Conservation (phyloP, 37 sponge, comb jelly and placozoan genomes). For the Dysidea cf. avara region DNA sequence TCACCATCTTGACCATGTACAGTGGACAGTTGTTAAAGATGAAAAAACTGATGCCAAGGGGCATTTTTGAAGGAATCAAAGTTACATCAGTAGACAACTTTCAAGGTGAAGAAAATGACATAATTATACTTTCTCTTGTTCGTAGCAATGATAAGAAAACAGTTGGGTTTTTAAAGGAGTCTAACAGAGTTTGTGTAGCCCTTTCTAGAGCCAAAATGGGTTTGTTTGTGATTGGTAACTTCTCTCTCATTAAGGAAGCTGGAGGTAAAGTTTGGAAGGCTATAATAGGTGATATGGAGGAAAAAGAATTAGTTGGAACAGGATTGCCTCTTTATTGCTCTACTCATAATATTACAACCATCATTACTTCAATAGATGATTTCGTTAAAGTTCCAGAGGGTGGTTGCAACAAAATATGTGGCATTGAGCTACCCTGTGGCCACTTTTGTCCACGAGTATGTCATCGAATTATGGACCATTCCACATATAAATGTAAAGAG, state of each 20-base stretch:
- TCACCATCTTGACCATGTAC: too few species aligned
- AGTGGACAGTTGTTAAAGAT: too few species aligned
- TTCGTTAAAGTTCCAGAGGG: slow-evolving; percentile 81
- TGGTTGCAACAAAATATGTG: slow-evolving; percentile 69
- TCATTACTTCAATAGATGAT: slow-evolving; percentile 17
- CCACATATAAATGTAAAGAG: slow-evolving; percentile 39
- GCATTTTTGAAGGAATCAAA: slow-evolving; percentile 62
- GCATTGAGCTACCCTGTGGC: slow-evolving; percentile 61
- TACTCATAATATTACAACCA: slow-evolving; percentile 70
- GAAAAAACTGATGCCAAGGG: slow-evolving; percentile 39
- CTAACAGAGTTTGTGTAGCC: slow-evolving; percentile 88
- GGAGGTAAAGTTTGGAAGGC: slow-evolving; percentile 63
- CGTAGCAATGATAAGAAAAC: slow-evolving; percentile 67
- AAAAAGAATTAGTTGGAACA: slow-evolving; percentile 33
- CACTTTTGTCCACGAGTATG: slow-evolving; percentile 69
- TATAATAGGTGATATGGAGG: slow-evolving; percentile 50
- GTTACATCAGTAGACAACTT: slow-evolving; percentile 89
- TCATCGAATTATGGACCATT: slow-evolving; percentile 73
- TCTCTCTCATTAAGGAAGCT: slow-evolving; percentile 40
- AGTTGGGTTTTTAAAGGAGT: slow-evolving; percentile 77
- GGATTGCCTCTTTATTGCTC: slow-evolving; percentile 72
- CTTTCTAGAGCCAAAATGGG: slow-evolving; percentile 88
- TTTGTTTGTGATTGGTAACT: slow-evolving; percentile 86
- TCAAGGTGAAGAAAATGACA: too few species aligned
- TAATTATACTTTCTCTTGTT: too few species aligned